Conservation (phyloP, 2,113 vertebrate species). For the Oryzias woworae region DNA sequence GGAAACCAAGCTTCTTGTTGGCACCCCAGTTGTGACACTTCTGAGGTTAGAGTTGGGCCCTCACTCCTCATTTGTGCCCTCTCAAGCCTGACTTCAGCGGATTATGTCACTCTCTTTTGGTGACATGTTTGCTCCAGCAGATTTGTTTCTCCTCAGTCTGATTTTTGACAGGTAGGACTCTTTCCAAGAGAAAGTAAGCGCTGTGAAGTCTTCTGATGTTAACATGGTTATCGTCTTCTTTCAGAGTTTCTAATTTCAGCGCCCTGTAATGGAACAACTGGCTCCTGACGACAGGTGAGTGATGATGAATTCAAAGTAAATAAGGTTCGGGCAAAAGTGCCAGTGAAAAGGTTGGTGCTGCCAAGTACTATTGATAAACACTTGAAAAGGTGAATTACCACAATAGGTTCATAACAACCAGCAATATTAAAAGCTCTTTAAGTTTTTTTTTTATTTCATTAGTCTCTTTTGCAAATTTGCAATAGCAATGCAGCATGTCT, state of each 20-base stretch:
- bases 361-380: slow-evolving; percentile 53
- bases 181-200: slow-evolving; percentile 21
- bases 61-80: slow-evolving; percentile 1
- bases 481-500: neutral
- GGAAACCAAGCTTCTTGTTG: slow-evolving; percentile 8
- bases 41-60: slow-evolving; percentile 4
- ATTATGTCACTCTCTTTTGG: slow-evolving; percentile 4
- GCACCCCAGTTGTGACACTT: neutral
- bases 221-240: slow-evolving; percentile 18
- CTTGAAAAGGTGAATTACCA: slow-evolving; percentile 43
- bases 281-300: slow-evolving; percentile 36
- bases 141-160: slow-evolving; percentile 4
- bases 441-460: slow-evolving; percentile 19
- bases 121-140: slow-evolving; percentile 2
- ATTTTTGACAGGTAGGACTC: neutral
- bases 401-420: slow-evolving; percentile 25
- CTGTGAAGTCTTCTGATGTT: slow-evolving; percentile 7
- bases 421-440: slow-evolving; percentile 15
- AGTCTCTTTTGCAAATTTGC: slow-evolving; percentile 11
- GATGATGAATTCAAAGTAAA: slow-evolving; percentile 34
- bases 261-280: slow-evolving; percentile 23
- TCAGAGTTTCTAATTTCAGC: slow-evolving; percentile 31
- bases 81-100: neutral
- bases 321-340: slow-evolving; percentile 17
- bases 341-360: slow-evolving; percentile 50